Evolutionary conservation across 2,113 vertebrate genomes (phyloP), one percentile per base, ranked within the genome.

Genomic region (Malurus cyaneus): DNA sequence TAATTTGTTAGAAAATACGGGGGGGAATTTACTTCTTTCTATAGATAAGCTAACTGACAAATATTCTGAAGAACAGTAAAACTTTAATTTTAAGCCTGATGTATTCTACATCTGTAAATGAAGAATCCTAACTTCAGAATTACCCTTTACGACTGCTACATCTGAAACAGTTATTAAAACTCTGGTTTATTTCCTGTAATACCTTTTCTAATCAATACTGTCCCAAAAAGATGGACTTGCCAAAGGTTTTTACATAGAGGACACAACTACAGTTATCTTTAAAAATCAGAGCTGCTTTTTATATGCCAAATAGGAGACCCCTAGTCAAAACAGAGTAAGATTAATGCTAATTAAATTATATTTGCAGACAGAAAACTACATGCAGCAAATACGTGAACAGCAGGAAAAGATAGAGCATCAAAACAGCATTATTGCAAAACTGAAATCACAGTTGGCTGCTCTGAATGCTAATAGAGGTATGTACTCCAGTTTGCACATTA

Each of bases 341-440:
- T 85, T 96, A 91, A 90, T 81, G 64, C 92, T 97, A 96, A 98
- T 96, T 97, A 85, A 86, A 97, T 97, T 96, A 56, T 98, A 92
- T 97, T 98, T 98, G 93, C 98, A 99, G 99, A 99, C 98, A 86
- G 98, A 99, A 94, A 97, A 96, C 97, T 99, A 99, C 98, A 98
- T 98, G 92, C 97, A 98, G 91, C 98, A 98, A 98, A 98, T 98
- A 96, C 96, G 96, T 92, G 98, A 98, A 92, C 98, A 99, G 97
- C 97, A 99, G 92, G 98, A 98, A 97, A 98, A 99, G 98, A 99
- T 99, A 96, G 98, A 98, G 84, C 97, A 98, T 96, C 99, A 99
- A 95, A 98, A 98, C 94, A 97, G 95, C 93, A 73, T 98, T 93
- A 99, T 99, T 97, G 95, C 97, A 93, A 97, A 98, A 94, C 98